Conservation (phyloP, 2,888 invertebrate genomes). For the Diabrotica balteata region DNA sequence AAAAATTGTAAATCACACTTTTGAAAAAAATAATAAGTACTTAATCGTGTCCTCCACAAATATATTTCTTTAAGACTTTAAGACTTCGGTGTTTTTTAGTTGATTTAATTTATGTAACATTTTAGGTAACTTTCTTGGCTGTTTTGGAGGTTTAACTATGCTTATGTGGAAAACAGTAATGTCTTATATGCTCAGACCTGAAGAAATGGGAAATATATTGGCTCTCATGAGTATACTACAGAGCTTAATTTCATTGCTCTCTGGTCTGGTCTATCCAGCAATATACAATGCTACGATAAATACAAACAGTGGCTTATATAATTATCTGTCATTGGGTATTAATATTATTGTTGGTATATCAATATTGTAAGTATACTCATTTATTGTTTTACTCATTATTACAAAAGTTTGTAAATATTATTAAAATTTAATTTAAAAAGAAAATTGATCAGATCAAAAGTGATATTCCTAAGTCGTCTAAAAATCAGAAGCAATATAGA, state of each 20-base stretch:
- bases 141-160: constrained; percentile 59
- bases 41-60: too few relatives aligned
- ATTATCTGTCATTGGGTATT: constrained; percentile 57
- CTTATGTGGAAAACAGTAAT: constrained; percentile 68
- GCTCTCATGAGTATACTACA: constrained; percentile 72
- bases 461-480: too few relatives aligned
- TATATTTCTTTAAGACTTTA: too few relatives aligned
- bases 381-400: too few relatives aligned
- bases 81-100: too few relatives aligned
- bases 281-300: constrained; percentile 68
- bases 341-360: not conserved
- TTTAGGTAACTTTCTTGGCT: not conserved
- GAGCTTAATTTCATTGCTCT: constrained; percentile 68
- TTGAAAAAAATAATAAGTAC: too few relatives aligned
- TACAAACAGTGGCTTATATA: constrained; percentile 67
- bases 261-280: constrained; percentile 69
- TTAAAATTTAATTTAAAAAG: too few relatives aligned
- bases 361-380: constrained; percentile 3
- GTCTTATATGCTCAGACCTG: constrained; percentile 66
- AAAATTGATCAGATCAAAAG: too few relatives aligned
- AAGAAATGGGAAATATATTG: constrained; percentile 70
- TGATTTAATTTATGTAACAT: not conserved
- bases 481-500: too few relatives aligned
- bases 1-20: too few relatives aligned
- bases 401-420: too few relatives aligned